These are phyloP conservation scores for Leontocebus nigricollis DNA, from an alignment of 2,797 vertebrate genomes.

Conservation along the genomic window DNA sequence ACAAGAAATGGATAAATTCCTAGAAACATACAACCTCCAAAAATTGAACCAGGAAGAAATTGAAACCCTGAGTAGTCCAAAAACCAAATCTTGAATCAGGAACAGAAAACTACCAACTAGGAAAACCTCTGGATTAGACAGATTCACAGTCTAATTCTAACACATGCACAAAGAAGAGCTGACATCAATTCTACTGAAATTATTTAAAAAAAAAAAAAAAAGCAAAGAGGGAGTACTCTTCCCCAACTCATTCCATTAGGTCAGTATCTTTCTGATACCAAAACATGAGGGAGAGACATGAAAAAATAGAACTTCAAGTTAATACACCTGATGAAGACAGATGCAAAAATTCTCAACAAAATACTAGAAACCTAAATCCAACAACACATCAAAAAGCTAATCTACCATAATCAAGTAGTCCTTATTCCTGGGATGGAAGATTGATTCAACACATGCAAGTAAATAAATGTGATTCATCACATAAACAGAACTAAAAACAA, in stretches of 20 bases:
- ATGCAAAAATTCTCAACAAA: neutral
- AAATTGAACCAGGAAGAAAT: neutral
- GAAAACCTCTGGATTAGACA: neutral
- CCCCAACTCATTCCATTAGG: neutral
- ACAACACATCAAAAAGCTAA: neutral
- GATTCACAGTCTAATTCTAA: neutral
- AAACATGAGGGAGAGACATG: neutral
- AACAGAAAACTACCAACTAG: neutral
- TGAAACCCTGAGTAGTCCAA: neutral
- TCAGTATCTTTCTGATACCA: neutral
- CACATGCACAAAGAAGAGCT: neutral
- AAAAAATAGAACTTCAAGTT: neutral
- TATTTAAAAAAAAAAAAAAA: neutral
- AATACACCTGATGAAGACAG: neutral
- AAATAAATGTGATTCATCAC: neutral
- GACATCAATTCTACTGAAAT: neutral
- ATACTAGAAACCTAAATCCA: neutral
- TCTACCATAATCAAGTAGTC: neutral
- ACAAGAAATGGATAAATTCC: neutral
- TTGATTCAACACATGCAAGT: neutral
- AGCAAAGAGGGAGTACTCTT: neutral
- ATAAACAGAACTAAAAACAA: neutral
- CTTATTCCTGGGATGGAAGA: neutral
- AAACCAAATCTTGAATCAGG: neutral
- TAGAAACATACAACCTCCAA: neutral